Conservation (phyloP, 2,113 vertebrate species). For the Syngnathus typhle region DNA sequence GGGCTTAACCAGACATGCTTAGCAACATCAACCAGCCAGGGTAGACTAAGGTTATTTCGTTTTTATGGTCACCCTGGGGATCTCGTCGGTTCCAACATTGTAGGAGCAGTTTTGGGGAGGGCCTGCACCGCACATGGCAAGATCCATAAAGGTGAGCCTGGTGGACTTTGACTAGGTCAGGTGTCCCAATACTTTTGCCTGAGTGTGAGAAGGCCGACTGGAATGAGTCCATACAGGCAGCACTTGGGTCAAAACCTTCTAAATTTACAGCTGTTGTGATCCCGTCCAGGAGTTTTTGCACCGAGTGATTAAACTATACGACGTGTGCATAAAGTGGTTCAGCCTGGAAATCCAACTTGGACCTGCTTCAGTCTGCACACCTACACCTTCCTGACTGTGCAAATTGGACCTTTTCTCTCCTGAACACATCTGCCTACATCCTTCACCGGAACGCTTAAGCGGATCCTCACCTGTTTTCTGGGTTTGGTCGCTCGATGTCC, state of each 20-base stretch:
- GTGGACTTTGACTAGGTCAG: background rate
- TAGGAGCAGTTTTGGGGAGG: background rate
- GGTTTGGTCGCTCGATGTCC: no score
- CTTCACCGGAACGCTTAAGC: conserved; percentile 42
- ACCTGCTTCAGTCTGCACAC: conserved; percentile 29
- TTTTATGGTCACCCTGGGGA: conserved; percentile 40
- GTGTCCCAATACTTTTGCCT: background rate
- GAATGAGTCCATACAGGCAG: background rate
- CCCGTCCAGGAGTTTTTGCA: conserved; percentile 28
- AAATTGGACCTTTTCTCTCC: background rate
- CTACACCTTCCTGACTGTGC: conserved; percentile 38
- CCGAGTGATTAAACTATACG: conserved; percentile 54
- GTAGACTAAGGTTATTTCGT: conserved; percentile 40
- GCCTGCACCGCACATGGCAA: background rate
- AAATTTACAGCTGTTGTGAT: conserved; percentile 30
- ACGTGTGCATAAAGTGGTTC: conserved; percentile 55
- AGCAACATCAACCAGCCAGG: conserved; percentile 37
- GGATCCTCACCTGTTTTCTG: no score
- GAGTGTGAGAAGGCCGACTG: no score
- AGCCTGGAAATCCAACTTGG: conserved; percentile 61
- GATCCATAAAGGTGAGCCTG: background rate
- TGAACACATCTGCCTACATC: conserved; percentile 8
- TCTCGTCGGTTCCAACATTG: background rate
- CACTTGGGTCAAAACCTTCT: conserved; percentile 30
- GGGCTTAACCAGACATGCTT: conserved; percentile 34